These are phyloP conservation scores for Agelaius phoeniceus DNA, from an alignment of 2,113 vertebrate species.

Conservation along the genomic window DNA sequence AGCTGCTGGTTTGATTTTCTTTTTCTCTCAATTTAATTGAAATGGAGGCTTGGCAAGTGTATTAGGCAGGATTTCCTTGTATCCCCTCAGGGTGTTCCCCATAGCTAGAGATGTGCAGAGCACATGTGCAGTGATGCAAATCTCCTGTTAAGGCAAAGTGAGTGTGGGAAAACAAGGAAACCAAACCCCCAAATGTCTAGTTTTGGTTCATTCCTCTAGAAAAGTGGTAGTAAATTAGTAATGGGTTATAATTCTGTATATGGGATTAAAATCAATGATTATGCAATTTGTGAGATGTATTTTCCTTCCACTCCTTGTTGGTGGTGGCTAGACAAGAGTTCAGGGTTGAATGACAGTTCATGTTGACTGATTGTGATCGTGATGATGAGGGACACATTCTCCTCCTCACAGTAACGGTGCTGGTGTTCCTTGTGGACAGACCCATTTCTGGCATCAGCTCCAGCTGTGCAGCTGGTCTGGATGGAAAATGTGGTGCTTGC, in stretches of 20 bases:
- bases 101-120: neutral
- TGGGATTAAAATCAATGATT: neutral
- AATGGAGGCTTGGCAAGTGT: neutral
- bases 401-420: neutral
- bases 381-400: neutral
- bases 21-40: neutral
- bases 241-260: neutral
- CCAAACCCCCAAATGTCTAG: neutral
- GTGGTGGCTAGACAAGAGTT: neutral
- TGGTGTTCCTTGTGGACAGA: neutral
- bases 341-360: neutral
- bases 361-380: neutral
- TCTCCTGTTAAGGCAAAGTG: neutral
- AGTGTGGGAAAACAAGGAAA: neutral
- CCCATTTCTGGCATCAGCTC: neutral
- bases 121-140: neutral
- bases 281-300: neutral
- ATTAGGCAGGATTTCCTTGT: neutral
- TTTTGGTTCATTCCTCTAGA: neutral
- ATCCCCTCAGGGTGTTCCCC: neutral
- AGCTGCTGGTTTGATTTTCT: slow-evolving; percentile 10
- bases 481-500: neutral
- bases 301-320: neutral
- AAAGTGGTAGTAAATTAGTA: neutral
- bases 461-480: neutral